Evolutionary conservation across 2,888 invertebrate genomes (phyloP).

Genomic region (Machimus rusticus): DNA sequence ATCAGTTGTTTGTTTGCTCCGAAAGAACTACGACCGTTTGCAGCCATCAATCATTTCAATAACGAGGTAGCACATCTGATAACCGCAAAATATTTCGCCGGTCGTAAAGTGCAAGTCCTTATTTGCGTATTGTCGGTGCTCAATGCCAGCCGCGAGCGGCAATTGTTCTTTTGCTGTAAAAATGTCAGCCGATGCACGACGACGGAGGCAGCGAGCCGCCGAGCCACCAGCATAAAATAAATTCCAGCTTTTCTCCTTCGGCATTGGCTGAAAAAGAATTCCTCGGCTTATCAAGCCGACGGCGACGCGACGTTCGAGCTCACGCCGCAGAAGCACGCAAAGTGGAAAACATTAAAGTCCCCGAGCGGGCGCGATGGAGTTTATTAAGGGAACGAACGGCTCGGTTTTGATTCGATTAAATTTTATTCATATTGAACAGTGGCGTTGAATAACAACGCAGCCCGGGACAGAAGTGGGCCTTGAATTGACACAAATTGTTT

Average conservation of each 20-base stretch:
- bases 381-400: conserved; percentile 23
- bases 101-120: background rate
- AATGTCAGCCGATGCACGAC: background rate
- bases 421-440: conserved; percentile 32
- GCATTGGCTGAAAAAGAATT: background rate
- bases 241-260: background rate
- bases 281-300: background rate
- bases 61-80: background rate
- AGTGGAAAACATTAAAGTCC: background rate
- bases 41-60: background rate
- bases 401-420: conserved; percentile 28
- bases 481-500: conserved; percentile 39
- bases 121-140: background rate
- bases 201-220: background rate
- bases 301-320: background rate
- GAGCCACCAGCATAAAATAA: background rate
- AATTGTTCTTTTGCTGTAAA: background rate
- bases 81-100: background rate
- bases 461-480: conserved; percentile 28
- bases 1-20: background rate
- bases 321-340: background rate
- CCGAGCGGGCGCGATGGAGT: background rate
- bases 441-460: background rate
- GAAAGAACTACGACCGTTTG: background rate
- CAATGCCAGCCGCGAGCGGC: background rate